Evolutionary conservation across 2,797 vertebrate genomes (phyloP).

Genomic region (Tenualosa thibaudeaui): DNA sequence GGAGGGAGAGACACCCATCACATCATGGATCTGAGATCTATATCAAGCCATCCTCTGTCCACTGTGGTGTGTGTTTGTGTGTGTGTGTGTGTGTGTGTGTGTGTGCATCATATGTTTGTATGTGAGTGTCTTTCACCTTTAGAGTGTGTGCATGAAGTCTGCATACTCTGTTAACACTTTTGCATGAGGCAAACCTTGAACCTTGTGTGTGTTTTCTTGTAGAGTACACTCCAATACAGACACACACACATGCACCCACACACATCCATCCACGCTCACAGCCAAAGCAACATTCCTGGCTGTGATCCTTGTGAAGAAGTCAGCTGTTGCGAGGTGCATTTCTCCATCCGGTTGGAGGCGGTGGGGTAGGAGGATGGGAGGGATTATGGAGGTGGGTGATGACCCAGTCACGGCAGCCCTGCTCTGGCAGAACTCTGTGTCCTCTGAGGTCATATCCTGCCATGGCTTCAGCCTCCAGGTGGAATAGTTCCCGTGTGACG

Average conservation of each 20-base stretch:
- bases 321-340: background rate
- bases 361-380: background rate
- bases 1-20: background rate
- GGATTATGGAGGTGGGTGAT: background rate
- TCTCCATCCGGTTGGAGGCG: background rate
- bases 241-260: background rate
- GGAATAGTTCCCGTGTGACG: background rate
- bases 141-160: background rate
- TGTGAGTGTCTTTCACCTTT: background rate
- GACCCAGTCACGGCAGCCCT: background rate
- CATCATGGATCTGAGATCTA: slow-evolving; percentile 6
- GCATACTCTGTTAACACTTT: background rate
- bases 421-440: background rate
- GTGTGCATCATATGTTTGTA: background rate
- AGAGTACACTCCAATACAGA: background rate
- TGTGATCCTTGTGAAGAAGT: background rate
- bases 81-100: slow-evolving; percentile 10
- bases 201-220: background rate
- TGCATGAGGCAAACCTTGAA: too few species aligned
- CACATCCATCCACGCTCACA: background rate
- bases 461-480: background rate
- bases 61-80: slow-evolving; percentile 8
- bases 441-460: background rate
- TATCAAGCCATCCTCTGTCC: background rate
- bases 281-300: background rate